A percentile compares a stretch with the other conserved stretches of the same genome.
phyloP scores from a whole-genome alignment of 2,113 vertebrate genomes.

The Spea bombifrons region DNA sequence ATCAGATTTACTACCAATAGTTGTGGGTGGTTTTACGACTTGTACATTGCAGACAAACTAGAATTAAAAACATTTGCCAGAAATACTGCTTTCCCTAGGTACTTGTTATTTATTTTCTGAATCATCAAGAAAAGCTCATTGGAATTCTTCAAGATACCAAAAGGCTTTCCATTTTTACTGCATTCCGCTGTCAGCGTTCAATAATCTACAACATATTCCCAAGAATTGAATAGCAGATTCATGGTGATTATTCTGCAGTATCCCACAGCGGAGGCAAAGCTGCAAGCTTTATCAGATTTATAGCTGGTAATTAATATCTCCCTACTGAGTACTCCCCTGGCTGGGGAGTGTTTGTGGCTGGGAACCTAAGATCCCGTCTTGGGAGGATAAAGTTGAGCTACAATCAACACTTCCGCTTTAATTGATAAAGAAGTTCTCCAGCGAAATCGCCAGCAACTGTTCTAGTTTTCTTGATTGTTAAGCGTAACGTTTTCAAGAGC shows the following conservation, averaged over 20 bases:
- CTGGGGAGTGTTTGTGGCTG: constrained; percentile 33
- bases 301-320: constrained; percentile 46
- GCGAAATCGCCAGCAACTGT: constrained; percentile 4
- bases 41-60: constrained; percentile 45
- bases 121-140: constrained; percentile 47
- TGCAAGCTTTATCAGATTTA: constrained; percentile 42
- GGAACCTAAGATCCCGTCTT: constrained; percentile 19
- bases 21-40: constrained; percentile 47
- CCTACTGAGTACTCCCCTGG: constrained; percentile 38
- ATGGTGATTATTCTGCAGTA: constrained; percentile 48
- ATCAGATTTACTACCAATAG: constrained; percentile 48
- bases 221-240: constrained; percentile 49
- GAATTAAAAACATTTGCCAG: constrained; percentile 49
- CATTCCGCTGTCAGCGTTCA: constrained; percentile 44
- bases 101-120: constrained; percentile 47
- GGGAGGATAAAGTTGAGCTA: constrained; percentile 35
- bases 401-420: constrained; percentile 6
- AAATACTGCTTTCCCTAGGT: constrained; percentile 44
- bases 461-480: background rate
- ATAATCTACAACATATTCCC: constrained; percentile 48
- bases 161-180: constrained; percentile 46
- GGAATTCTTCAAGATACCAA: constrained; percentile 47
- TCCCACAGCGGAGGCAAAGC: constrained; percentile 42
- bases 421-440: background rate
- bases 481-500: too few relatives aligned